Conservation (phyloP, 2,113 vertebrate genomes). For the Petrocephalus zakoni region DNA sequence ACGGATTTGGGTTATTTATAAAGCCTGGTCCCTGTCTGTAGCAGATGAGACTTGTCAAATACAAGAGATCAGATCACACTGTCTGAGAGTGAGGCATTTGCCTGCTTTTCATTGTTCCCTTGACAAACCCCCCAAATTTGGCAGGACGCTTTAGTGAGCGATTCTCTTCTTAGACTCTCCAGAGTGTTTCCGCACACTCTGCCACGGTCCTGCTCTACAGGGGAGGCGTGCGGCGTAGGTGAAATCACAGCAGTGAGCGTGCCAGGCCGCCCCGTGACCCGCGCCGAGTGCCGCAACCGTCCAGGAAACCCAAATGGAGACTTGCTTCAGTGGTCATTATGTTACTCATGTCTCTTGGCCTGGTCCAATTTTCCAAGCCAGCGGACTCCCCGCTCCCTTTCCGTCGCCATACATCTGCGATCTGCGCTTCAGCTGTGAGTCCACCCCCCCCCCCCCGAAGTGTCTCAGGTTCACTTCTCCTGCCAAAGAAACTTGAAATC, state of each 20-base stretch:
- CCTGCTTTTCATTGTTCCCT: background rate
- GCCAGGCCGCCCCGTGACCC: background rate
- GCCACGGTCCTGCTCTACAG: background rate
- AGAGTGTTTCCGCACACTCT: background rate
- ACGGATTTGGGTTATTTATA: background rate
- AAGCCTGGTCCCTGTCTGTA: background rate
- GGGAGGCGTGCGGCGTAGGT: background rate
- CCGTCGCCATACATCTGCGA: conserved; percentile 29
- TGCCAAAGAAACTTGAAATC: conserved; percentile 8
- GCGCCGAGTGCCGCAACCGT: background rate
- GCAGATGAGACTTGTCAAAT: background rate
- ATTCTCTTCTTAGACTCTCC: background rate
- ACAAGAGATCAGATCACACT: background rate
- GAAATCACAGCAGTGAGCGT: background rate
- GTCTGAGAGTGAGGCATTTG: background rate
- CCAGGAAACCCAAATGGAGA: background rate
- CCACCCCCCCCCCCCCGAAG: background rate
- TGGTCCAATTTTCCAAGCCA: conserved; percentile 30
- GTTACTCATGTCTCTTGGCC: conserved; percentile 28
- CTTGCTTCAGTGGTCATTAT: conserved; percentile 25
- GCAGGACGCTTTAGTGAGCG: background rate
- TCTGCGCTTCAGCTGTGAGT: conserved; percentile 25
- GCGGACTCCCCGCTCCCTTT: conserved; percentile 5
- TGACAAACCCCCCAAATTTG: background rate
- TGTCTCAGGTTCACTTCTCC: background rate